Base-by-base conservation (phyloP, 2,888 invertebrate genomes). In the Brenthis daphne region DNA sequence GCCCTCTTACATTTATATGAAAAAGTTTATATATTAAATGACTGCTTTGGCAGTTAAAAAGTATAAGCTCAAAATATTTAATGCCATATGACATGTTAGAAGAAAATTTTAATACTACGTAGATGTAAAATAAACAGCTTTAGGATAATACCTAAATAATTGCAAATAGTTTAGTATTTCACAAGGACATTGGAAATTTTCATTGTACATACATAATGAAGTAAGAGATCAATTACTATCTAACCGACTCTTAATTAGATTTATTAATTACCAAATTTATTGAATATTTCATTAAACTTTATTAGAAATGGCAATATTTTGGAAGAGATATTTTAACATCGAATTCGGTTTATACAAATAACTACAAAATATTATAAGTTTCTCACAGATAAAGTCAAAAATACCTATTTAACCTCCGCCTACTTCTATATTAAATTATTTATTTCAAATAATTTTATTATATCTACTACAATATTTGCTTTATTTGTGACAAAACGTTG, bases 261-360 rank as follows among this genome's bases (percentile, higher is more conserved):
- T 67, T 61, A 64, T 61, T 68, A 68, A 53, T 57, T 70, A 72
- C 72, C 70, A 70, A 72, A 73, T 67, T 73, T 69, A 70, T 64
- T 70, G 64, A 74, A 67, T 72, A 74, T 71, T 69, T 69, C 63
- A 71, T 73, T 74, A 79, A 84, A 77, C 71, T 82, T 84, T 83
- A 82, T 72, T 88, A 87, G 85, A 87, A 86, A 86, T 89, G 89
- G 88, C 89, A 88, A 83, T 87, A 86, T 83, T 85, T 84, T 91
- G 91, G 91, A 92, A 91, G 90, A 90, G 81, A 84, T 79, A 83
- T 81, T 83, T 43, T 77, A 85, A 88, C 85, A 86, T 87, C 81
- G 86, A 90, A 87, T 89, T 89, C 87, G 86, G 88, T 83, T 86
- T 83, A 77, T 75, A 74, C 79, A 82, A 84, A 83, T 78, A 78